A percentile compares a stretch with the other conserved stretches of the same genome.
phyloP scores from a whole-genome alignment of 2,888 invertebrate genomes.

The Panopea generosa region DNA sequence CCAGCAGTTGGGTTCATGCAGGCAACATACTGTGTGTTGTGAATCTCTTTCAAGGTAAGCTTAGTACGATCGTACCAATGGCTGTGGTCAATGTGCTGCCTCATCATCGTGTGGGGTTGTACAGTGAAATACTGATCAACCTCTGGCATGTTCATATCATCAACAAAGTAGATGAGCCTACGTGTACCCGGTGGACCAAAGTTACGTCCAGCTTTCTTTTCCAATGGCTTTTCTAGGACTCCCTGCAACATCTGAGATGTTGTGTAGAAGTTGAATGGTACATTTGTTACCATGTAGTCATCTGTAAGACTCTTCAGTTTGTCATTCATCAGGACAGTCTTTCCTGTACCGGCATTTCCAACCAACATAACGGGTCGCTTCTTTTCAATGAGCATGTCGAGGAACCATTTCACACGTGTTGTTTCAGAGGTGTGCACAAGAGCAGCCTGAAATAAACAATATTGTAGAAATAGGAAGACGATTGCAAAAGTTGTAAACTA shows the following conservation, averaged over 20 bases:
- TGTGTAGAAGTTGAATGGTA: conserved; percentile 98
- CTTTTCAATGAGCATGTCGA: conserved; percentile 94
- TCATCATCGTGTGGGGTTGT: conserved; percentile 96
- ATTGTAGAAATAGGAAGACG: neutral
- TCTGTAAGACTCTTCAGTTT: conserved; percentile 93
- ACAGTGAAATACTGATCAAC: conserved; percentile 97
- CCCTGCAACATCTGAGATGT: conserved; percentile 90
- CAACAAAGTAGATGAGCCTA: conserved; percentile 96
- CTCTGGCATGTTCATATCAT: conserved; percentile 99
- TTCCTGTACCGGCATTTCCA: conserved; percentile 96
- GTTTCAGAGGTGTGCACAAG: conserved; percentile 97
- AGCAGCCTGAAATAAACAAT: conserved; percentile 89
- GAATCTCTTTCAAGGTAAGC: conserved; percentile 95
- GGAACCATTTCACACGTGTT: conserved; percentile 94
- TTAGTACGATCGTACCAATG: conserved; percentile 98
- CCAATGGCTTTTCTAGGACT: conserved; percentile 96
- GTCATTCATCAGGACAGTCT: conserved; percentile 95
- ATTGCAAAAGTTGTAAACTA: neutral
- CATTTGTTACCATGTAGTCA: conserved; percentile 93
- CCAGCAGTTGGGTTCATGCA: conserved; percentile 97
- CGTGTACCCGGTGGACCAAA: conserved; percentile 98
- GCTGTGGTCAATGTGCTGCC: conserved; percentile 97
- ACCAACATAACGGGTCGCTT: conserved; percentile 97
- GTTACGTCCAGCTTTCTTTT: conserved; percentile 98
- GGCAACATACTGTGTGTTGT: conserved; percentile 97